These are phyloP conservation scores for Oncopodura yosiiana DNA, from an alignment of 1,140 invertebrate species.

Conservation along the genomic window DNA sequence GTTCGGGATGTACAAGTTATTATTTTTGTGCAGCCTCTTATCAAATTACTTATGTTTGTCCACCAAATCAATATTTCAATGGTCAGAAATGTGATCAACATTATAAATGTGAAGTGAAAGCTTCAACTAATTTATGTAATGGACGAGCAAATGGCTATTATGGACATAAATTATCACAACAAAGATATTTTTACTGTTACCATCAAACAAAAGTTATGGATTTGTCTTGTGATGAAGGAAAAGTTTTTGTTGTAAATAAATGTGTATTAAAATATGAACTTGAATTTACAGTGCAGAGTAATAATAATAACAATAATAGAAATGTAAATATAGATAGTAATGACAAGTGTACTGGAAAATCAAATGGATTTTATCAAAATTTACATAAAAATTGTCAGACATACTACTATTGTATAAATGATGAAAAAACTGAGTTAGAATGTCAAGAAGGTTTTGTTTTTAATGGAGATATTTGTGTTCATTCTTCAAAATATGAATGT, in stretches of 20 bases:
- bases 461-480: constrained; percentile 39
- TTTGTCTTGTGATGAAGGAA: constrained; percentile 33
- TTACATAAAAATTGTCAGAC: constrained; percentile 45
- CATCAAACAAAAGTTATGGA: constrained; percentile 46
- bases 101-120: constrained; percentile 41
- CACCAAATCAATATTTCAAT: constrained; percentile 45
- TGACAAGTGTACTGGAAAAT: constrained; percentile 41
- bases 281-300: not conserved
- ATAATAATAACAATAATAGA: not conserved
- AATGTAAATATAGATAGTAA: not conserved
- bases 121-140: constrained; percentile 42
- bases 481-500: constrained; percentile 22
- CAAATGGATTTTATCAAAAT: constrained; percentile 49
- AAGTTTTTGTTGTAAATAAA: constrained; percentile 27
- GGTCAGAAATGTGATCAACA: constrained; percentile 45
- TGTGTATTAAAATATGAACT: constrained; percentile 3
- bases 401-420: constrained; percentile 49
- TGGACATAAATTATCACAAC: constrained; percentile 39
- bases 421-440: constrained; percentile 38
- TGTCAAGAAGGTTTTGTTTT: constrained; percentile 39
- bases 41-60: constrained; percentile 48
- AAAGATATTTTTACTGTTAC: constrained; percentile 50
- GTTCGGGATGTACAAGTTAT: constrained; percentile 49
- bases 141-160: constrained; percentile 46
- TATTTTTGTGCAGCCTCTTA: constrained; percentile 47